Base-by-base conservation (phyloP, 2,888 invertebrate genomes). In the Rhodophaea formosa region DNA sequence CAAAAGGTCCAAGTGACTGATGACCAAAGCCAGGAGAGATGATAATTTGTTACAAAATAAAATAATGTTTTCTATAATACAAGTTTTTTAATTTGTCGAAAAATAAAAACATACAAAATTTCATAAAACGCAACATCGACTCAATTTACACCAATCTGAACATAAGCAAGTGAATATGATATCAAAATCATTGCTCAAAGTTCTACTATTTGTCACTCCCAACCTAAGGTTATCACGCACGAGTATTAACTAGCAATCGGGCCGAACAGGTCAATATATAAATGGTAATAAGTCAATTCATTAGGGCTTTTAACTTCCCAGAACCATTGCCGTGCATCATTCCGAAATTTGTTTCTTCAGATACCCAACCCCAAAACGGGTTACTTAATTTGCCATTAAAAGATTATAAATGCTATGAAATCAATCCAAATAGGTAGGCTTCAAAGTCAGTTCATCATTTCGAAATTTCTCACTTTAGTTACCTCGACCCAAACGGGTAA, bases 1-100 rank as follows among this genome's bases (percentile, higher is more conserved):
- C 85, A 90, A 62, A 82, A 77, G 65, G 84, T 91, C 0, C 64
- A 65, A 14, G 39, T 84, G 0, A 57, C 70, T 23, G 65, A 75
- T 8, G 65, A 63, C 44, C 47, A 63, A 56, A 61, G 29, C 46
- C 35, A 60, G 29, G 29, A 62, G 49, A 55, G 30, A 53, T 58
- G 44, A 42, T 47, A 45, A 12, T 39, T 35, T 35, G 35, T 46
- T 35, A 35, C 35, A 35, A 3, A 35, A 35, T 35, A 35, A 35
- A 35, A 35, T 1, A 35, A 10, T 35, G 12, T 35, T 35, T 8
- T n/a, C n/a, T 12, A 39, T 12, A n/a, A n/a, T 39, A n/a, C 5
- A 39, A 39, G 5, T 12, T 12, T 8, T 39, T 39, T 39, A 45
- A 45, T 54, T 45, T 16, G 16, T n/a, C 23, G 29, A 42, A 44